Evolutionary conservation across 2,113 vertebrate genomes (phyloP).

Genomic region (Lophius piscatorius): DNA sequence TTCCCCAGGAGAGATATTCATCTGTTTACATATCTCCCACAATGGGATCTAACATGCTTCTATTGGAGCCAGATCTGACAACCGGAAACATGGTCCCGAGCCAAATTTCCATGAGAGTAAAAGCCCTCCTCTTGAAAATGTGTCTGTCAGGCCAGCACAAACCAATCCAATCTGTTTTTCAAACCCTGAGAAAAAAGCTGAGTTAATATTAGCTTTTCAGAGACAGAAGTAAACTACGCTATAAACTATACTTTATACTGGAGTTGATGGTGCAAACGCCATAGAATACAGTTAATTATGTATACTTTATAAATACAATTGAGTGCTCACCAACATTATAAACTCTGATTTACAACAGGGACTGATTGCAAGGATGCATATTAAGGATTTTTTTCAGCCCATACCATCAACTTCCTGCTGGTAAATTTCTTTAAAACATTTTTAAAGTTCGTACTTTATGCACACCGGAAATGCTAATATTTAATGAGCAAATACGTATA

Average conservation of each 20-base stretch:
- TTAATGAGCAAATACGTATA: too few species aligned
- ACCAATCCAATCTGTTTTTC: too few species aligned
- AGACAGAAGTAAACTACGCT: background rate
- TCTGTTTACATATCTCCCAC: slow-evolving; percentile 80
- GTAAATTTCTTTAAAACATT: too few species aligned
- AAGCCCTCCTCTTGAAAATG: slow-evolving; percentile 32
- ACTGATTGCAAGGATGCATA: background rate
- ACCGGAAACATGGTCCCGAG: slow-evolving; percentile 70
- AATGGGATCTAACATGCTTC: slow-evolving; percentile 71
- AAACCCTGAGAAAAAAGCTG: too few species aligned
- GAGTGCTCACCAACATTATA: background rate
- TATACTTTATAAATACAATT: too few species aligned
- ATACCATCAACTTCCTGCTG: too few species aligned
- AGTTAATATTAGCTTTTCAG: background rate
- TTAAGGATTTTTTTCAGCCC: too few species aligned
- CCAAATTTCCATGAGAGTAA: slow-evolving; percentile 80
- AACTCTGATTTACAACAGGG: too few species aligned
- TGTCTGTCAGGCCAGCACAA: slow-evolving; percentile 8
- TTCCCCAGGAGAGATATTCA: slow-evolving; percentile 64
- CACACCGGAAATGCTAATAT: too few species aligned
- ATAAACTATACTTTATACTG: slow-evolving; percentile 1
- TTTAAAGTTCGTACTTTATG: too few species aligned
- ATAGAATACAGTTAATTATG: too few species aligned
- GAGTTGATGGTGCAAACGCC: too few species aligned
- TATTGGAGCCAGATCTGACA: slow-evolving; percentile 62